phyloP scores from a whole-genome alignment of 2,797 vertebrate genomes.

The Diplodus puntazzo region DNA sequence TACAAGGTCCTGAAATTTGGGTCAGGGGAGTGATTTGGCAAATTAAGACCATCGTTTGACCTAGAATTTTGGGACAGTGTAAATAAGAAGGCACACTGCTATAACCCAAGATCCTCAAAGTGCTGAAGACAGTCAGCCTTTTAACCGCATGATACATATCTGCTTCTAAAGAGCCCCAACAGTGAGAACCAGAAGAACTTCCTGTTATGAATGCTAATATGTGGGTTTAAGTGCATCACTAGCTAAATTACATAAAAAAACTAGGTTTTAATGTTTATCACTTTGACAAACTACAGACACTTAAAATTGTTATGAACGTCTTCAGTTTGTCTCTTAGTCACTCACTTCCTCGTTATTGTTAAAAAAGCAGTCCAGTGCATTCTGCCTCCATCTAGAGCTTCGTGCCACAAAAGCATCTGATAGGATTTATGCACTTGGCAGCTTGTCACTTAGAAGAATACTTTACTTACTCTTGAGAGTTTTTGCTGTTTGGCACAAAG shows the following conservation, averaged over 20 bases:
- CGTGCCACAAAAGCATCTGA: conserved; percentile 25
- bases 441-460: conserved; percentile 27
- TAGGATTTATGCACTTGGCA: conserved; percentile 46
- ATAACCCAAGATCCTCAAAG: background rate
- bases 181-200: background rate
- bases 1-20: background rate
- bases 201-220: background rate
- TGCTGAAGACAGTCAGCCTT: background rate
- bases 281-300: background rate
- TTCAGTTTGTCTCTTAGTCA: background rate
- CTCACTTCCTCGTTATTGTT: conserved; percentile 19
- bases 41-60: too few relatives aligned
- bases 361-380: conserved; percentile 14
- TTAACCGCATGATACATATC: background rate
- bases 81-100: too few relatives aligned
- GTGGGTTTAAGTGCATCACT: background rate
- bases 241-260: background rate
- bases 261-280: background rate
- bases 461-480: conserved; percentile 26
- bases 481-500: conserved; percentile 42
- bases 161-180: background rate
- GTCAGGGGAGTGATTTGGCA: background rate
- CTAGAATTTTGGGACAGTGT: background rate
- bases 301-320: background rate
- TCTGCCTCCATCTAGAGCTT: background rate